Percentiles rank a stretch among this genome's conserved stretches.
Evolutionary conservation across 2,888 invertebrate species (phyloP).

Genomic region (Cenopis cana): DNA sequence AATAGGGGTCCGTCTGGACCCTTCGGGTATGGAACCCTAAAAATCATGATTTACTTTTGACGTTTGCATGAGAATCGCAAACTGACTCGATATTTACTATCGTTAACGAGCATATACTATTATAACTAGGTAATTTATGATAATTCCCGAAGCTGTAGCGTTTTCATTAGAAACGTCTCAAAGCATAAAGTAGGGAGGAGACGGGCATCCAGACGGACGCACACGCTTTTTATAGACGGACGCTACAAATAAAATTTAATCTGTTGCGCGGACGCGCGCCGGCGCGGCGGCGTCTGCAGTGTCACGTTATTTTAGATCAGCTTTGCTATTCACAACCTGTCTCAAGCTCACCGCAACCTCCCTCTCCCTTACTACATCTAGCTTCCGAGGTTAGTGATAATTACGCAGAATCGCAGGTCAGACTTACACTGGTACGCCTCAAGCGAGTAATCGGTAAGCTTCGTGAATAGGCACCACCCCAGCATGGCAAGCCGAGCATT

Average conservation of each 20-base stretch:
- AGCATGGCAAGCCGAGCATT: slow-evolving; percentile 8
- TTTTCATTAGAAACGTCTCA: slow-evolving; percentile 34
- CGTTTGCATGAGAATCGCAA: background rate
- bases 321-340: slow-evolving; percentile 2
- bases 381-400: slow-evolving; percentile 2
- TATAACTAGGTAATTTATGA: background rate
- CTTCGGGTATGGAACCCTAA: no score
- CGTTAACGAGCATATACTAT: background rate
- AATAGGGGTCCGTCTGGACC: no score
- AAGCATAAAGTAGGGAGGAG: slow-evolving; percentile 53
- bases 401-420: background rate
- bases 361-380: slow-evolving; percentile 1
- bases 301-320: slow-evolving; percentile 45
- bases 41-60: background rate
- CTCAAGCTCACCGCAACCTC: background rate
- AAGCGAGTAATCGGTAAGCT: background rate
- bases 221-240: slow-evolving; percentile 73
- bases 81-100: background rate
- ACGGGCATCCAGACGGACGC: slow-evolving; percentile 70
- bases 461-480: background rate
- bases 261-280: slow-evolving; percentile 58
- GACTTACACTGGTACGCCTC: background rate
- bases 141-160: slow-evolving; percentile 9
- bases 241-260: slow-evolving; percentile 71
- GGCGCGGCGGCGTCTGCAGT: slow-evolving; percentile 41